Percentiles rank a stretch among this genome's conserved stretches.
phyloP scores from a whole-genome alignment of 2,113 vertebrate genomes.

The Laticauda laticaudata region DNA sequence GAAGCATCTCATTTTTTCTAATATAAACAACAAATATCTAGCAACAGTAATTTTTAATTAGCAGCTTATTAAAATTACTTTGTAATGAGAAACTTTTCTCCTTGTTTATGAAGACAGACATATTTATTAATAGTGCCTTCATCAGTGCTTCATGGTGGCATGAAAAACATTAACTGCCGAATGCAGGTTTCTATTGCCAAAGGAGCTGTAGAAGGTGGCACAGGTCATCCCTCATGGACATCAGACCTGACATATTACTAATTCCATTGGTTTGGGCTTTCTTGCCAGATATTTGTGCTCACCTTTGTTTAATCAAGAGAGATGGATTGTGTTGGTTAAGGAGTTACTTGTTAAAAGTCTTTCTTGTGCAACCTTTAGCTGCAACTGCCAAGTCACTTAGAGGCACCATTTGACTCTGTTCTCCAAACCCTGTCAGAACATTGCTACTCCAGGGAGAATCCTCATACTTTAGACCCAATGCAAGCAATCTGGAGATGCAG shows the following conservation, averaged over 20 bases:
- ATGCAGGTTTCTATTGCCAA: not conserved
- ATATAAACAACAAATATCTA: slow-evolving; percentile 39
- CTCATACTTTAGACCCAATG: not conserved
- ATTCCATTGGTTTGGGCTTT: not conserved
- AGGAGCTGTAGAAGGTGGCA: slow-evolving; percentile 18
- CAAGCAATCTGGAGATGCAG: not conserved
- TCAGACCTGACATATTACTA: slow-evolving; percentile 15
- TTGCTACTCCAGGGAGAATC: not conserved
- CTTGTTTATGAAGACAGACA: slow-evolving; percentile 38
- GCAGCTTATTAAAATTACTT: slow-evolving; percentile 52
- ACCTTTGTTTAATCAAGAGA: not conserved
- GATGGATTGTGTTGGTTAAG: not conserved
- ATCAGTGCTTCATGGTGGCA: slow-evolving; percentile 29
- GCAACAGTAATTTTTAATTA: slow-evolving; percentile 49
- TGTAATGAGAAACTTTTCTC: slow-evolving; percentile 17
- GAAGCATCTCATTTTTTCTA: slow-evolving; percentile 37
- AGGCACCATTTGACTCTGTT: not conserved
- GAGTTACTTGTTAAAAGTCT: not conserved
- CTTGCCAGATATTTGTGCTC: not conserved
- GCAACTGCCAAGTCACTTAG: not conserved
- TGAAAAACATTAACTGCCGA: slow-evolving; percentile 17
- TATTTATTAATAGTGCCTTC: slow-evolving; percentile 31
- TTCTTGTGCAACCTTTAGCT: slow-evolving; percentile 27
- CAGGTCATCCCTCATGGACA: slow-evolving; percentile 35
- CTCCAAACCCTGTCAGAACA: not conserved